Evolutionary conservation across 2,797 vertebrate species (phyloP).

Genomic region (Anguilla pacifica): DNA sequence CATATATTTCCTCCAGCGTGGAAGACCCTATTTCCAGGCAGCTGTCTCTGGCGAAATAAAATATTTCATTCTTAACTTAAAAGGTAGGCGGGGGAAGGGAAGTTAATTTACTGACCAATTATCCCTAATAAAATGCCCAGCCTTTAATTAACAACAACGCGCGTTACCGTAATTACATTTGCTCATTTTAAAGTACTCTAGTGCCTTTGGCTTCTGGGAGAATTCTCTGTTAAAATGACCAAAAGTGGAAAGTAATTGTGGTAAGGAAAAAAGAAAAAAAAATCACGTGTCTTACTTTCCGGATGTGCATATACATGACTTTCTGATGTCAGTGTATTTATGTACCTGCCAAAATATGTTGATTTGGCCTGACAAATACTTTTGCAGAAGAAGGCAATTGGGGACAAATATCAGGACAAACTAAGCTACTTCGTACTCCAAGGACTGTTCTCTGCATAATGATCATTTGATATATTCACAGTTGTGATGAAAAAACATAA

Average conservation of each 20-base stretch:
- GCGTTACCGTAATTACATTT: slow-evolving; percentile 30
- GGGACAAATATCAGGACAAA: neutral
- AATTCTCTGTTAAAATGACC: slow-evolving; percentile 23
- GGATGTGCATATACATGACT: neutral
- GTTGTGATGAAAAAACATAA: neutral
- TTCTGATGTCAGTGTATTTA: neutral
- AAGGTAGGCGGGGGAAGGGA: slow-evolving; percentile 18
- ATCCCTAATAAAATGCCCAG: slow-evolving; percentile 31
- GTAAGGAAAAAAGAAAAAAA: slow-evolving; percentile 3
- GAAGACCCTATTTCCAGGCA: slow-evolving; percentile 15
- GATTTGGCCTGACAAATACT: neutral
- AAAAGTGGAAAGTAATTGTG: slow-evolving; percentile 17
- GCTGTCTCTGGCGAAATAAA: slow-evolving; percentile 31
- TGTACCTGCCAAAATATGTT: neutral
- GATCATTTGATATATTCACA: neutral
- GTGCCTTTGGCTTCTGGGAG: slow-evolving; percentile 27
- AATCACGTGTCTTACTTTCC: neutral
- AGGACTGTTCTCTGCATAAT: neutral
- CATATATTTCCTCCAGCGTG: neutral
- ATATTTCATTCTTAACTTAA: slow-evolving; percentile 20
- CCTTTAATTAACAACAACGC: slow-evolving; percentile 32
- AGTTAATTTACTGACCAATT: slow-evolving; percentile 36
- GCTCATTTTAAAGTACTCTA: slow-evolving; percentile 26
- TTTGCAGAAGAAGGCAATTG: neutral
- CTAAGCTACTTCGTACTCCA: neutral